Evolutionary conservation across 2,797 vertebrate species (phyloP).

Genomic region (Hoplostethus atlanticus): DNA sequence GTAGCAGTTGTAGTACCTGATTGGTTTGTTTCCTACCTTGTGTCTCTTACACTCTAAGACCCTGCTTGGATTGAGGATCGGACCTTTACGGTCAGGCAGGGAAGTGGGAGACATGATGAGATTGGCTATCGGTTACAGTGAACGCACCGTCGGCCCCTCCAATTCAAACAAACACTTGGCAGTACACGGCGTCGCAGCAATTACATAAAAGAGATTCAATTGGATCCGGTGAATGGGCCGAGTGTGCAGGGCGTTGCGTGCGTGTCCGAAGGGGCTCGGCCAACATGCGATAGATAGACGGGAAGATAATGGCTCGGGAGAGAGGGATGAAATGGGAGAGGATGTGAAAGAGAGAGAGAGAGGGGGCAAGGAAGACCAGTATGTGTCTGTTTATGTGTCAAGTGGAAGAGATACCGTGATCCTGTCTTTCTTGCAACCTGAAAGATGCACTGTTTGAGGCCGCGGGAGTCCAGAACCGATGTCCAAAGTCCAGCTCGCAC

Average conservation of each 20-base stretch:
- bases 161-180: constrained; percentile 74
- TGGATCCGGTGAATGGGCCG: constrained; percentile 53
- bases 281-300: constrained; percentile 22
- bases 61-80: neutral
- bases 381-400: constrained; percentile 15
- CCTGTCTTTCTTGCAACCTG: constrained; percentile 4
- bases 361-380: neutral
- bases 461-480: constrained; percentile 27
- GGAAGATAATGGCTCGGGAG: constrained; percentile 26
- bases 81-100: constrained; percentile 18
- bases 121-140: constrained; percentile 55
- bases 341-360: constrained; percentile 1
- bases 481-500: constrained; percentile 48
- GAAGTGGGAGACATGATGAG: constrained; percentile 45
- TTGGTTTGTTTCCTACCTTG: neutral
- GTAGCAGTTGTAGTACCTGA: too few relatives aligned
- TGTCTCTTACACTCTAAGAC: neutral
- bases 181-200: constrained; percentile 42
- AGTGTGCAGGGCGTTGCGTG: constrained; percentile 59
- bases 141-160: constrained; percentile 44
- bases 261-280: constrained; percentile 15
- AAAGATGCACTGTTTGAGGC: constrained; percentile 39
- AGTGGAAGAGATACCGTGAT: constrained; percentile 8
- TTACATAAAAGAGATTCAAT: constrained; percentile 50
- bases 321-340: constrained; percentile 9